These are phyloP conservation scores for Drosophila chauvacae DNA, from an alignment of 1,140 invertebrate genomes.

Conservation along the genomic window DNA sequence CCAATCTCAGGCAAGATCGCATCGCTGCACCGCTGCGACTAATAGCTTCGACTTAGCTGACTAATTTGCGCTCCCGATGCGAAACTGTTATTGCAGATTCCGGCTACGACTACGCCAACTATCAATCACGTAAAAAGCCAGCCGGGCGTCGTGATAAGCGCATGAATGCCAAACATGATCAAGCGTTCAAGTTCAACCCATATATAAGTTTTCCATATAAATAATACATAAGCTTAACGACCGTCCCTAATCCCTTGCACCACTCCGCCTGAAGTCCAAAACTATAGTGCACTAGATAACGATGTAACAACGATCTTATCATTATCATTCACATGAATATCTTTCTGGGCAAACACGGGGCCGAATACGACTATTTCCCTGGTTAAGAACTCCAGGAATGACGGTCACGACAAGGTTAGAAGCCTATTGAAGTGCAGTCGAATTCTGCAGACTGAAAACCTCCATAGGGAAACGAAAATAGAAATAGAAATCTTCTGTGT, in stretches of 20 bases:
- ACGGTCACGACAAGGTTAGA: conserved; percentile 62
- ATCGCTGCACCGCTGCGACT: conserved; percentile 29
- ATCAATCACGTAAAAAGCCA: conserved; percentile 61
- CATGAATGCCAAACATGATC: conserved; percentile 75
- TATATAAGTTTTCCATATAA: conserved; percentile 34
- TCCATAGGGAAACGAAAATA: conserved; percentile 33
- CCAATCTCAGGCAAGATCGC: conserved; percentile 17
- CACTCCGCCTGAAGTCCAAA: conserved; percentile 47
- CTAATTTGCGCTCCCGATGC: conserved; percentile 37
- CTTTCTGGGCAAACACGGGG: conserved; percentile 12
- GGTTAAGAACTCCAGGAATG: conserved; percentile 16
- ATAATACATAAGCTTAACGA: conserved; percentile 22
- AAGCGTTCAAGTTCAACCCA: conserved; percentile 60
- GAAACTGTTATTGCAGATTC: conserved; percentile 49
- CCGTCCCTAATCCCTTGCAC: conserved; percentile 46
- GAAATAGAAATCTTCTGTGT: conserved; percentile 52
- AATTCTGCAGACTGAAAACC: conserved; percentile 13
- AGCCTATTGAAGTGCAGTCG: conserved; percentile 5
- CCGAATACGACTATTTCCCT: conserved; percentile 27
- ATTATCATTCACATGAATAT: conserved; percentile 16
- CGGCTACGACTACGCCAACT: conserved; percentile 32
- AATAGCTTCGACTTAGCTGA: conserved; percentile 37
- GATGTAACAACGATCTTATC: conserved; percentile 46
- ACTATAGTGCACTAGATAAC: conserved; percentile 61
- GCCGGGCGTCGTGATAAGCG: conserved; percentile 62